These are phyloP conservation scores for Pan troglodytes DNA, from an alignment of 2,113 vertebrate genomes.

Conservation along the genomic window NHGRI_mPanTro3-v2.1_pri NC_072404.2:25892501-25893000, in stretches of 20 bases:
- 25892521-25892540: background rate
- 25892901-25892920: background rate
- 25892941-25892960: background rate
- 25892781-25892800: background rate
- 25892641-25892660: background rate
- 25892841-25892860: too few species aligned
- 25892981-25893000: background rate
- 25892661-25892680: background rate
- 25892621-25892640: background rate
- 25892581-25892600: background rate
- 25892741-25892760: background rate
- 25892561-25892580: background rate
- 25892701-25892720: background rate
- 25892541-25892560: background rate
- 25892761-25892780: background rate
- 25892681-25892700: background rate
- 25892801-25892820: too few species aligned
- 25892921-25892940: background rate
- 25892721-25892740: background rate
- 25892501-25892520: background rate
- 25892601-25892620: background rate
- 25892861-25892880: too few species aligned
- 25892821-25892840: too few species aligned
- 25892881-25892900: background rate
- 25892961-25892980: background rate